Conservation (phyloP, 2,113 vertebrate species). For the Etheostoma spectabile region DNA sequence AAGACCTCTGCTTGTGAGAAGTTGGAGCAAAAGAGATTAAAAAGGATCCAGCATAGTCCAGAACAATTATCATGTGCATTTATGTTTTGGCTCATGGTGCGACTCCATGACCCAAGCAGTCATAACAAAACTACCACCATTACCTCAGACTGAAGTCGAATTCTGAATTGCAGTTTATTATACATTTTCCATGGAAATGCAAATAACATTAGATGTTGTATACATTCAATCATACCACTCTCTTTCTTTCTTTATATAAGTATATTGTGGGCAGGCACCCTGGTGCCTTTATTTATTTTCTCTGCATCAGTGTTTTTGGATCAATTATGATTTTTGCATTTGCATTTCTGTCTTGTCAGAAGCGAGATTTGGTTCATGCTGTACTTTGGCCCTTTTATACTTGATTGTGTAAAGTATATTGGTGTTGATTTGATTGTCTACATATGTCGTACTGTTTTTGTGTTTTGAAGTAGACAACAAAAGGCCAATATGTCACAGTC, state of each 20-base stretch:
- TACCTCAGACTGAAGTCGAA: constrained; percentile 71
- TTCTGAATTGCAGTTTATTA: constrained; percentile 23
- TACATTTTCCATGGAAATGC: constrained; percentile 21
- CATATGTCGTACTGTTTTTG: constrained; percentile 47
- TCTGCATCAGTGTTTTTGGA: constrained; percentile 22
- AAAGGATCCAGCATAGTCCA: constrained; percentile 28
- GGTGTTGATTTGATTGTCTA: constrained; percentile 48
- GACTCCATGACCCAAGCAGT: constrained; percentile 35
- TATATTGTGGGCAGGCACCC: constrained; percentile 24
- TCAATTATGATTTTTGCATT: constrained; percentile 12
- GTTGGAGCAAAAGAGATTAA: constrained; percentile 53
- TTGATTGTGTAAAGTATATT: constrained; percentile 43
- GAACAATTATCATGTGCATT: constrained; percentile 54
- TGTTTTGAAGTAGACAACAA: constrained; percentile 54
- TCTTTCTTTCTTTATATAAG: neutral
- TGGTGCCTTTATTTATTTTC: constrained; percentile 29
- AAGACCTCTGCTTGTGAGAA: constrained; percentile 63
- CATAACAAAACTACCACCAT: constrained; percentile 65
- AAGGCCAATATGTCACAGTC: constrained; percentile 40
- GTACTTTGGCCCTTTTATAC: constrained; percentile 45
- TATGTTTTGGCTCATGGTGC: constrained; percentile 60
- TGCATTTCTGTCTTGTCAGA: constrained; percentile 31
- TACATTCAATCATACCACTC: constrained; percentile 13
- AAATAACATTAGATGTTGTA: constrained; percentile 27
- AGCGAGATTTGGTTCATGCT: constrained; percentile 29